Evolutionary conservation across 2,797 vertebrate species (phyloP).

Genomic region (Dryobates pubescens): DNA sequence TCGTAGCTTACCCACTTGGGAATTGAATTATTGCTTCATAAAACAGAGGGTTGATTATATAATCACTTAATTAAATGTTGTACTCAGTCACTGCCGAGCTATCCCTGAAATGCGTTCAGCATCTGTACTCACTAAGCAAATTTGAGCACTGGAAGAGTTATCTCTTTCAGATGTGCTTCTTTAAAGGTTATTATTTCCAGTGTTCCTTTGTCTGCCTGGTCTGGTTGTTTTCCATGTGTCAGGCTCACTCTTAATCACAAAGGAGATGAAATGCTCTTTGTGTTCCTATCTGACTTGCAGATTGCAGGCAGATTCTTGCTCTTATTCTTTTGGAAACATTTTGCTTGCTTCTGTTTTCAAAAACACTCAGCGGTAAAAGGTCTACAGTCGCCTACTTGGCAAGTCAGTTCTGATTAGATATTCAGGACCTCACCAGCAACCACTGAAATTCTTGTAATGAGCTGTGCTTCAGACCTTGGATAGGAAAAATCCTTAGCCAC

Average conservation of each 20-base stretch:
- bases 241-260: constrained; percentile 46
- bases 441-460: neutral
- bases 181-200: constrained; percentile 60
- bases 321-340: neutral
- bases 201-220: constrained; percentile 57
- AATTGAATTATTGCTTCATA: constrained; percentile 72
- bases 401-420: neutral
- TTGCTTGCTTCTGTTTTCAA: constrained; percentile 26
- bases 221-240: constrained; percentile 54
- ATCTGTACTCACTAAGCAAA: constrained; percentile 32
- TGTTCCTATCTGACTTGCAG: constrained; percentile 43
- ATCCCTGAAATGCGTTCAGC: constrained; percentile 68
- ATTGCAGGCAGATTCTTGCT: constrained; percentile 19
- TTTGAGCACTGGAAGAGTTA: constrained; percentile 32
- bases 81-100: constrained; percentile 66
- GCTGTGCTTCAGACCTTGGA: neutral
- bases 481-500: neutral
- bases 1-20: constrained; percentile 62
- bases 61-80: constrained; percentile 77
- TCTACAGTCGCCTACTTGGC: neutral
- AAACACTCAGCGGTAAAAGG: neutral
- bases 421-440: neutral
- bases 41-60: constrained; percentile 71
- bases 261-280: constrained; percentile 52
- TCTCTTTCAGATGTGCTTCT: constrained; percentile 47